Base-by-base conservation (phyloP, 2,797 vertebrate species). In the Rhabdophis nuchalis region DNA sequence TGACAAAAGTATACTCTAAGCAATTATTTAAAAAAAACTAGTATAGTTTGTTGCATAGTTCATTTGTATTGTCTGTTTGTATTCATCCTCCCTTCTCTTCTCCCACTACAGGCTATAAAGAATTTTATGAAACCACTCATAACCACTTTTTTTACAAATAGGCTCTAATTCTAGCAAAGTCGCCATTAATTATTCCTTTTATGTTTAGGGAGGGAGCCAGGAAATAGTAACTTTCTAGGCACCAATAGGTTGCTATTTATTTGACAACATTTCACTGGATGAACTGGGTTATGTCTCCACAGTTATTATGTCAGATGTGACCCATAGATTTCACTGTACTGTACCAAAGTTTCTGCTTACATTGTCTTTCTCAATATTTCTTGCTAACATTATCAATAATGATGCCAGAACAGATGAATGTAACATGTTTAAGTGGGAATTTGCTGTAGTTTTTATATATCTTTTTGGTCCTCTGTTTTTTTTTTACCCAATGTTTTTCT, bases 1-100 rank as follows among this genome's bases (percentile, higher is more conserved):
- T 94, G 91, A 94, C 95, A 92, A 91, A 96, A 95, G 86, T 94
- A n/a, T 91, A 93, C 93, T 36, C 94, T 3, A 32, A 93, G 77
- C 61, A 5, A 88, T 72, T 90, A 92, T 93, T 5, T 5, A 0
- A 77, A 94, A 96, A 25, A 95, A 96, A 13, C 93, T 91, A 93
- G 93, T 95, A 96, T 95, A 94, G 93, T 95, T 93, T 91, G 91
- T 89, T 82, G 20, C 72, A 93, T 16, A 88, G 91, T 72, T 85
- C 52, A 93, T 96, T 94, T 96, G 94, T 95, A 96, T 95, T 93
- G 27, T 85, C 41, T 90, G 56, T 90, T 50, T 60, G 64, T 85
- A 29, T 3, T 23, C 25, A 27, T 54, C 25, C 29, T 92, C 90
- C 56, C 60, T 91, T 60, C 94, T 87, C 85, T 58, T 88, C 16